Evolutionary conservation across 2,888 invertebrate genomes (phyloP), one percentile per base, ranked within the genome.

Genomic region (Mesoligia furuncula): DNA sequence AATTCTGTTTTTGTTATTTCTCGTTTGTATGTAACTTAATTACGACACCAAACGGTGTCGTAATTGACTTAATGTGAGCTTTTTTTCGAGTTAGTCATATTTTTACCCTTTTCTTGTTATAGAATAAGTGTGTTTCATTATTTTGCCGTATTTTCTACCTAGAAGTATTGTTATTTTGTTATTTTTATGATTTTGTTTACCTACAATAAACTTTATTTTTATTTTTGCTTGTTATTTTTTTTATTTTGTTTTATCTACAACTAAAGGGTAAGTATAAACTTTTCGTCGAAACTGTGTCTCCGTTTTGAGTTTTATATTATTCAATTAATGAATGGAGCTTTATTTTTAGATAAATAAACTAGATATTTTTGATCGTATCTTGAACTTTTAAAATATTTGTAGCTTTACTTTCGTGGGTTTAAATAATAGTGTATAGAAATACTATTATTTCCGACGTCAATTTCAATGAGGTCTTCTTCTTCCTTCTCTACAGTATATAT

Each of bases 201-300:
- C n/a, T 13, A 59, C 27, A 84, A 83, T 86, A 84, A 84, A 86
- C 48, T 24, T 57, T 61, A n/a, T 61, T 84, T 83, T 79, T 75
- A 27, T 73, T 79, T 85, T 79, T 79, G 83, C 86, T 83, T 83
- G 79, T 83, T 36, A 57, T 51, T 68, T 48, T 80, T 85, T 77
- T 78, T 77, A 72, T 75, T 83, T 86, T 75, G 70, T 42, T 73
- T 66, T 5, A 11, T 48, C 48, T 45, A 13, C 7, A 27, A n/a
- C 39, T 15, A 11, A 45, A 72, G 45, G 78, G 83, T 85, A 62
- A 85, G 86, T 85, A 66, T 15, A 9, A 3, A 48, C 1, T n/a
- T 27, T 75, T 0, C 0, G 15, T 57, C 11, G 24, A 31, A 24
- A 27, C 6, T 15, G 20, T 45, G 27, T 11, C 5, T 36, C 17